phyloP scores from a whole-genome alignment of 2,113 vertebrate species.

The Okapia johnstoni region DNA sequence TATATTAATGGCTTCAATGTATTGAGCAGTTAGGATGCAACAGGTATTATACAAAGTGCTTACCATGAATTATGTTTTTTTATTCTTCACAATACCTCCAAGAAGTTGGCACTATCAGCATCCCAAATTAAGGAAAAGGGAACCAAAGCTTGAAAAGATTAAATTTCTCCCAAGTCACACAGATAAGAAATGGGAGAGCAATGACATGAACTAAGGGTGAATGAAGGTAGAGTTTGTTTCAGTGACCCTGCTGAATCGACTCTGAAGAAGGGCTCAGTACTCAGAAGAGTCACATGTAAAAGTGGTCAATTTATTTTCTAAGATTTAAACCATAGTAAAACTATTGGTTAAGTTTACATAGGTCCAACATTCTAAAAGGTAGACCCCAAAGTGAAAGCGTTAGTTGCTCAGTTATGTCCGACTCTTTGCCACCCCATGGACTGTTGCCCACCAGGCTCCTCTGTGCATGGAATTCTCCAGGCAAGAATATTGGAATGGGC shows the following conservation, averaged over 20 bases:
- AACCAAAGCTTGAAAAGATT: background rate
- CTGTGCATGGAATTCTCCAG: background rate
- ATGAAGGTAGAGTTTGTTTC: background rate
- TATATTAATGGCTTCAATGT: background rate
- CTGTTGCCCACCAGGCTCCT: background rate
- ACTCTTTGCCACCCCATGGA: background rate
- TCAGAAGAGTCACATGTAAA: background rate
- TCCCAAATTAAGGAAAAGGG: background rate
- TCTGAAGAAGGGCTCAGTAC: background rate
- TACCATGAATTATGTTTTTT: background rate
- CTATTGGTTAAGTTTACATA: background rate
- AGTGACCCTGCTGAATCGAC: background rate
- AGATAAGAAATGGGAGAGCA: background rate
- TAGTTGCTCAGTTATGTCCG: background rate
- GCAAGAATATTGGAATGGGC: background rate
- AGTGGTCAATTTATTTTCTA: background rate
- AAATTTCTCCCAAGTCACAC: background rate
- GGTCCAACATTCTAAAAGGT: background rate
- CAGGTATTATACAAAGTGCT: background rate
- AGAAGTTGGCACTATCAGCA: background rate
- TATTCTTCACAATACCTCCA: background rate
- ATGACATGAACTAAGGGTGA: background rate
- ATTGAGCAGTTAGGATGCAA: background rate
- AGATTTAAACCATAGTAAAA: background rate
- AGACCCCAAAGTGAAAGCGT: background rate